Conservation (phyloP, 2,888 invertebrate genomes). For the Ecdyonurus torrentis region DNA sequence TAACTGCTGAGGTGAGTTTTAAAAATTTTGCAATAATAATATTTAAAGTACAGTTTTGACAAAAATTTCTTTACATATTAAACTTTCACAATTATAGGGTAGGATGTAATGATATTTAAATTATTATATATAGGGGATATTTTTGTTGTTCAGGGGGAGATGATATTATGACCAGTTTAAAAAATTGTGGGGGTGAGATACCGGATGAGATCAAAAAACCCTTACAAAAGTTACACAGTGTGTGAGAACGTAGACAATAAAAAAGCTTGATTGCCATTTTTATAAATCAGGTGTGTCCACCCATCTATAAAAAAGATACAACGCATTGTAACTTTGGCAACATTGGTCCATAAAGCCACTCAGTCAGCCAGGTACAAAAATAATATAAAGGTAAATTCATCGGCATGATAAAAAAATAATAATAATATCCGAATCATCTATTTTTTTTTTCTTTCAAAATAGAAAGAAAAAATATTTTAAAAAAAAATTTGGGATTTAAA, state of each 20-base stretch:
- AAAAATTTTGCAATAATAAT: not conserved
- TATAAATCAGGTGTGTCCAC: not conserved
- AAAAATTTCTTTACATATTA: not conserved
- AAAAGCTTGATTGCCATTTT: not conserved
- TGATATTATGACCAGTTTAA: too few relatives aligned
- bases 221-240: not conserved
- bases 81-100: not conserved
- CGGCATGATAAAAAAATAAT: too few relatives aligned
- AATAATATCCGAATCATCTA: too few relatives aligned
- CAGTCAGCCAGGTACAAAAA: not conserved
- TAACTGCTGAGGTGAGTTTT: conserved; percentile 71
- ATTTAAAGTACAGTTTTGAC: not conserved
- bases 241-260: not conserved
- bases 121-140: not conserved
- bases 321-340: not conserved
- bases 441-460: too few relatives aligned
- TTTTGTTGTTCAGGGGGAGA: not conserved
- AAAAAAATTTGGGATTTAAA: too few relatives aligned
- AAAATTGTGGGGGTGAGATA: not conserved
- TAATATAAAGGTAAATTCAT: not conserved
- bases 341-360: too few relatives aligned
- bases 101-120: too few relatives aligned
- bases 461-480: too few relatives aligned
- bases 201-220: not conserved
- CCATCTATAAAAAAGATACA: not conserved